Evolutionary conservation across 1,140 invertebrate genomes (phyloP), one percentile per base, ranked within the genome.

Genomic region (Diachasmimorpha longicaudata): DNA sequence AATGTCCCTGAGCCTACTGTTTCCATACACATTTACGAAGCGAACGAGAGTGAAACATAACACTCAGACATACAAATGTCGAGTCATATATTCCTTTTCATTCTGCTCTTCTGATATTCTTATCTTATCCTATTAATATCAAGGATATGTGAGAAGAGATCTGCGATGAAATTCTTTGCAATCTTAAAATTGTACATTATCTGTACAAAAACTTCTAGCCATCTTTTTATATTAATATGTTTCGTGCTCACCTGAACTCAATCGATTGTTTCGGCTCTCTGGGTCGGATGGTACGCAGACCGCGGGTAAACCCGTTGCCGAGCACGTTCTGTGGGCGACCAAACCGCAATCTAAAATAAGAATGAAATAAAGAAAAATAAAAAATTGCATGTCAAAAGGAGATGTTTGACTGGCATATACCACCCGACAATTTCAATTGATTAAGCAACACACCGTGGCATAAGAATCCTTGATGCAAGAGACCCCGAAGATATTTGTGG

Each of bases 391-490:
- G 36, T 39, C 66, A 37, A 68, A 16, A 11, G 25, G 16, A 13
- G 3, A 68, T 16, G 31, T 68, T 68, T 68, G 36, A 16, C 31
- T 68, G 13, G n/a, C 13, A 23, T 31, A 8, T 13, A 2, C 25
- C 31, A 0, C 16, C 10, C 23, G n/a, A 37, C 4, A 68, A 68
- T 68, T 68, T n/a, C 23, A 16, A 66, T 66, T 31, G 36, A 68
- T 37, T n/a, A 37, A 68, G 36, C 36, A 68, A 81, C 84, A 78
- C 89, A 94, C 94, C 92, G 91, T 93, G 90, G 86, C 94, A 95
- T 80, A 94, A 90, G 76, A 94, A 91, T 75, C 94, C 94, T 88
- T 95, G 93, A 81, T 93, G 92, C 80, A 93, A 89, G 14, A 95
- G 86, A 39, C 94, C 94, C 78, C 93, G 89, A 66, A 95, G 89